Conservation (phyloP, 2,113 vertebrate species). For the Nansenia antarctica region DNA sequence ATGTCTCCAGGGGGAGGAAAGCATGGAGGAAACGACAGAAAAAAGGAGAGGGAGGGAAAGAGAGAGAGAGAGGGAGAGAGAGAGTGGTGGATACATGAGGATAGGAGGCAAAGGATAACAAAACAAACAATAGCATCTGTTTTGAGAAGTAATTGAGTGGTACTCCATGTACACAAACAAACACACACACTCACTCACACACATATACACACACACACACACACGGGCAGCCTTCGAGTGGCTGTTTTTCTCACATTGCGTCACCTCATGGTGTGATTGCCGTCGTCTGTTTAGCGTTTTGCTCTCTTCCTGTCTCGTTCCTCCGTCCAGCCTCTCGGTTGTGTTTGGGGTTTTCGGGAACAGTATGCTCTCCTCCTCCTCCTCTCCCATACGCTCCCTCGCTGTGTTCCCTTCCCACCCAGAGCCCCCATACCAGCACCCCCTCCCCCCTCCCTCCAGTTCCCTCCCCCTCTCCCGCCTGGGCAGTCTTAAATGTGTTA, state of each 20-base stretch:
- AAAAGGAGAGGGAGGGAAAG: background rate
- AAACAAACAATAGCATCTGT: background rate
- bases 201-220: background rate
- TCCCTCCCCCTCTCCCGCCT: background rate
- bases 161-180: background rate
- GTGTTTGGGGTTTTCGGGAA: background rate
- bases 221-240: background rate
- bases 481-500: background rate
- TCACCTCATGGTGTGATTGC: constrained; percentile 8
- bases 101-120: background rate
- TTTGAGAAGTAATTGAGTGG: background rate
- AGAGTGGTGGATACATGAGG: no score
- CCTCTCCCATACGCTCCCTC: background rate
- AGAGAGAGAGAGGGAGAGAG: background rate
- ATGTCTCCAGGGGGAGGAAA: constrained; percentile 16
- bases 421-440: no score
- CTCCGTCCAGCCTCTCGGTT: background rate
- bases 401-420: background rate
- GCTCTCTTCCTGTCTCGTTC: background rate
- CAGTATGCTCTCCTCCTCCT: background rate
- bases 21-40: background rate
- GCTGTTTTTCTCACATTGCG: constrained; percentile 1
- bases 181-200: background rate
- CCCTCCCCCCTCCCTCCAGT: background rate
- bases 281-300: constrained; percentile 3